Evolutionary conservation across 35 echinoderm and acorn worm species (phyloP), one percentile per base, ranked within the genome.

Genomic region (Eucidaris tribuloides): DNA sequence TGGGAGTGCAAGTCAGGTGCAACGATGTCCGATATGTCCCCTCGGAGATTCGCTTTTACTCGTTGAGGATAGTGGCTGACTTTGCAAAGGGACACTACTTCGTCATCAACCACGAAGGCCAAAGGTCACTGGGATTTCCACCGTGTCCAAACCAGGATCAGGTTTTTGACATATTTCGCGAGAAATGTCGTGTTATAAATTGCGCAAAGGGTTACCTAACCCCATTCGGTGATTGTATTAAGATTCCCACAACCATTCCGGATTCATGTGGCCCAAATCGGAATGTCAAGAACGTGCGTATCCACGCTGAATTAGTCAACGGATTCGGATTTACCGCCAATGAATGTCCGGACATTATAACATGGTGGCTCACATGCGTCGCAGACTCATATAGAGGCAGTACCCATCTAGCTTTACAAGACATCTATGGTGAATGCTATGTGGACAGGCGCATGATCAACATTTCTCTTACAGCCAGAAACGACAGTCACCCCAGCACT

Each of bases 151-250:
- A 44, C 40, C 68, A 74, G 41, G 68, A 74, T 74, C 68, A 74
- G n/a, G 44, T 74, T n/a, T 74, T 74, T 74, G 68, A 74, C 68
- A 74, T 74, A 33, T 74, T 74, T 74, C 68, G 38, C 44, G 68
- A 74, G 68, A 74, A 74, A 44, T 74, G 68, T 3, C 68, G 68
- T 44, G 68, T 74, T 14, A 19, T 74, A 9, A 74, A 74, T 7
- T 74, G 68, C 34, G 68, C 68, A 3, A 74, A 74, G 20, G 68
- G 68, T 24, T 74, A 74, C 7, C 41, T 74, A 14, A 74, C 68
- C 15, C 68, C 68, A 6, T 74, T 74, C n/a, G 68, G 68, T 41
- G 68, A 74, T 36, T 74, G 68, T 22, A 74, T 74, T 40, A 74
- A 74, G 68, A 74, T 74, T 20, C 68, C 68, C 37, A 42, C 68